A percentile compares a stretch with the other conserved stretches of the same genome.
phyloP scores from a whole-genome alignment of 2,113 vertebrate species.

The Carassius auratus region DNA sequence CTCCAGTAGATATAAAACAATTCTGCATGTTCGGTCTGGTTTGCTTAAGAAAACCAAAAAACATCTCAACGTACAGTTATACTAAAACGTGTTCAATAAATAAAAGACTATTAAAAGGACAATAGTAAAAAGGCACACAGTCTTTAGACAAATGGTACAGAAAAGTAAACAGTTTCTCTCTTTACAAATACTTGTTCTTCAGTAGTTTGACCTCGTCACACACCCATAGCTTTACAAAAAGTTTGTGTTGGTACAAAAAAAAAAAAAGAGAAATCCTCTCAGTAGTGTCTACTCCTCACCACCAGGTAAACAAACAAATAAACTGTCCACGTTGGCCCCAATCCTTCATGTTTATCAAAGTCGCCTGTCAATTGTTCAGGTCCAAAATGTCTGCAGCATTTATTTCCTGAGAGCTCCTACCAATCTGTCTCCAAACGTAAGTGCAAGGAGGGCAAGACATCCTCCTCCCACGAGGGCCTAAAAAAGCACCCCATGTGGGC shows the following conservation, averaged over 20 bases:
- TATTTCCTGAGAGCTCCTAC: conserved; percentile 89
- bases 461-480: conserved; percentile 73
- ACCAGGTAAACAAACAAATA: conserved; percentile 64
- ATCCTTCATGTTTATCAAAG: conserved; percentile 71
- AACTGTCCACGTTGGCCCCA: conserved; percentile 67
- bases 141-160: conserved; percentile 91
- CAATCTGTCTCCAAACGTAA: conserved; percentile 86
- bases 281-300: conserved; percentile 79
- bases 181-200: conserved; percentile 84
- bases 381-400: conserved; percentile 79
- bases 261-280: conserved; percentile 82
- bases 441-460: conserved; percentile 77
- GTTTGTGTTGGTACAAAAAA: conserved; percentile 81
- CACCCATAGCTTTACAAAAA: conserved; percentile 71
- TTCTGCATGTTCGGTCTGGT: conserved; percentile 69
- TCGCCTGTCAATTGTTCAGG: conserved; percentile 67
- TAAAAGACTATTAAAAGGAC: conserved; percentile 90
- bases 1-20: conserved; percentile 80
- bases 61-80: conserved; percentile 75
- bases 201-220: conserved; percentile 82
- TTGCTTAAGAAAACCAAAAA: conserved; percentile 61
- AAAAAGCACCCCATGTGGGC: conserved; percentile 73
- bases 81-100: conserved; percentile 84
- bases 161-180: conserved; percentile 87
- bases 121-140: conserved; percentile 99